phyloP scores from a whole-genome alignment of 2,888 invertebrate species.

The Pristionchus exspectatus region DNA sequence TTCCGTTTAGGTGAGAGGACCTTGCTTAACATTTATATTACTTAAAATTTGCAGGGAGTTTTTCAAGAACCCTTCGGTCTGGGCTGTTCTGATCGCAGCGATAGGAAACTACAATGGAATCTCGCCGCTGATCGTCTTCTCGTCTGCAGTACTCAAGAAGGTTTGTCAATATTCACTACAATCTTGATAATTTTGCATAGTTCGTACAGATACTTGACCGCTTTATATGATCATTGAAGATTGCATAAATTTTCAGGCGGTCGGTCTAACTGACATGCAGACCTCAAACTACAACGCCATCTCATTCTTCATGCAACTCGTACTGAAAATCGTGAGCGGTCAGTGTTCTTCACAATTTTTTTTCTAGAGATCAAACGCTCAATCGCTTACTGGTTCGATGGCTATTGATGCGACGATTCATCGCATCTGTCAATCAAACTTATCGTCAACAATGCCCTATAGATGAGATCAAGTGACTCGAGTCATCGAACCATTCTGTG shows the following conservation, averaged over 20 bases:
- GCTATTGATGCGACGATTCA: background rate
- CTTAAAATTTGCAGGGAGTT: constrained; percentile 52
- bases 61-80: constrained; percentile 57
- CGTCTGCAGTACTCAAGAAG: constrained; percentile 57
- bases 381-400: background rate
- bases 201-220: background rate
- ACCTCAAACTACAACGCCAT: constrained; percentile 58
- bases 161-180: constrained; percentile 7
- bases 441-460: background rate
- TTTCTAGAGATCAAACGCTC: background rate
- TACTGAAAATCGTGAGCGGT: constrained; percentile 61
- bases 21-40: too few species aligned
- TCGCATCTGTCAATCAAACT: background rate
- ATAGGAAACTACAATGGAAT: constrained; percentile 63
- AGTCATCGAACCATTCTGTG: background rate
- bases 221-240: background rate
- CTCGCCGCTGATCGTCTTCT: constrained; percentile 60
- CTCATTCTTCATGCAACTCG: constrained; percentile 59
- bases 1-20: constrained; percentile 50
- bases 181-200: background rate
- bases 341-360: background rate
- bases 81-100: constrained; percentile 59
- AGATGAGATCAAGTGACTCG: background rate
- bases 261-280: constrained; percentile 58
- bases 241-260: constrained; percentile 24